A percentile compares a stretch with the other conserved stretches of the same genome.
These are phyloP conservation scores for Phasia obesa DNA, from an alignment of 2,888 invertebrate species.

Conservation along the genomic window DNA sequence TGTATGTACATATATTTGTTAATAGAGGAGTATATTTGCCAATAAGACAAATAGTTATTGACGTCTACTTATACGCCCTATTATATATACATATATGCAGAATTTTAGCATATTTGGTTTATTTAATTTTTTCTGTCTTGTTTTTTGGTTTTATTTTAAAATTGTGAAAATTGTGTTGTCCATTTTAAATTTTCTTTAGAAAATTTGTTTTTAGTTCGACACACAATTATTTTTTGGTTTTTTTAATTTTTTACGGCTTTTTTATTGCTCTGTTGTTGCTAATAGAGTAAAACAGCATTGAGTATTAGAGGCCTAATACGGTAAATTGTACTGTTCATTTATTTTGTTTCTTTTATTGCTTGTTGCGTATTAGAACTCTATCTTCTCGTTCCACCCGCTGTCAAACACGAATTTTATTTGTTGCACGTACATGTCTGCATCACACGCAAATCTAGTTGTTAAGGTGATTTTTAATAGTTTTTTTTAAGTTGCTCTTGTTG, in stretches of 20 bases:
- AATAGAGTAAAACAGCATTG: conserved; percentile 4
- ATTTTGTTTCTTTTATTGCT: background rate
- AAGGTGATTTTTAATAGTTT: conserved; percentile 41
- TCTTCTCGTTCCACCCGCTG: conserved; percentile 68
- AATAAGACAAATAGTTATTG: conserved; percentile 59
- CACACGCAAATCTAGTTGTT: conserved; percentile 60
- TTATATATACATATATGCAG: conserved; percentile 45
- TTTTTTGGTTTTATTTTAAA: background rate
- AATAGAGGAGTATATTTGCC: conserved; percentile 39
- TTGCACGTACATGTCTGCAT: conserved; percentile 59
- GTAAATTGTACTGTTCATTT: conserved; percentile 59
- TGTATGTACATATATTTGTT: no score
- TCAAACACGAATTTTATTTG: conserved; percentile 64
- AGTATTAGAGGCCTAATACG: conserved; percentile 37
- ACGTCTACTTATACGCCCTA: conserved; percentile 53
- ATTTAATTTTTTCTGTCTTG: background rate
- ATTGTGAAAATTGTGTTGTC: conserved; percentile 26
- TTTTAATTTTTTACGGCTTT: background rate
- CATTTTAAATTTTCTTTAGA: conserved; percentile 42
- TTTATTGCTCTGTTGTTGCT: background rate
- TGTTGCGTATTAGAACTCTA: conserved; percentile 43
- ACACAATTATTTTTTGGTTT: conserved; percentile 34
- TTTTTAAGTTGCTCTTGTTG: conserved; percentile 71
- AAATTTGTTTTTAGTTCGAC: conserved; percentile 52
- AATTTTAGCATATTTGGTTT: conserved; percentile 41